Evolutionary conservation across 1,140 invertebrate genomes (phyloP).

Genomic region (Pinna nobilis): DNA sequence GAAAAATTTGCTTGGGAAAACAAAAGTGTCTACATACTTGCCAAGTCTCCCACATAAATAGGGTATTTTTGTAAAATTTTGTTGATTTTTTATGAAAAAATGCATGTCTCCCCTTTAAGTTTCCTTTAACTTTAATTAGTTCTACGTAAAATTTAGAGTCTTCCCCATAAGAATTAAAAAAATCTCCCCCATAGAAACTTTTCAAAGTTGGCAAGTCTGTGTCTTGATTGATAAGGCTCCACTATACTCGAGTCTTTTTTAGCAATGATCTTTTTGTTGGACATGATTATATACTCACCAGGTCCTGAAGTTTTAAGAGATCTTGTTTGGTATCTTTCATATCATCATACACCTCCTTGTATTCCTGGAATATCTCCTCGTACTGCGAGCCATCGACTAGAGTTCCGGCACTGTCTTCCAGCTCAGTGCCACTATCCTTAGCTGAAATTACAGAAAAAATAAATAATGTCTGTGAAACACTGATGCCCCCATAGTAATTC

Average conservation of each 20-base stretch:
- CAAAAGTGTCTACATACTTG: too few relatives aligned
- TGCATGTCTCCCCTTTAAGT: too few relatives aligned
- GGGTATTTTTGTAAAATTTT: too few relatives aligned
- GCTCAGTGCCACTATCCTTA: conserved; percentile 47
- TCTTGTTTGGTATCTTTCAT: conserved; percentile 66
- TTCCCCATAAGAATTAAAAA: too few relatives aligned
- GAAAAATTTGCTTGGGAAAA: too few relatives aligned
- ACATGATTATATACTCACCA: conserved; percentile 56
- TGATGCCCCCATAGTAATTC: not conserved
- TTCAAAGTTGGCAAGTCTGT: too few relatives aligned
- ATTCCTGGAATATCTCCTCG: conserved; percentile 47
- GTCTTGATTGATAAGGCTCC: not conserved
- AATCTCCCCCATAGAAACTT: too few relatives aligned
- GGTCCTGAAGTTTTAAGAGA: conserved; percentile 70
- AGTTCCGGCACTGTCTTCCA: conserved; percentile 29
- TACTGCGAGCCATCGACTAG: conserved; percentile 41
- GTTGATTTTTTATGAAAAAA: too few relatives aligned
- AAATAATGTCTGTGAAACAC: too few relatives aligned
- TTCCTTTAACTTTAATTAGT: too few relatives aligned
- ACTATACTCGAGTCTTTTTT: not conserved
- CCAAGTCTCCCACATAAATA: too few relatives aligned
- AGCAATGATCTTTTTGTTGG: not conserved
- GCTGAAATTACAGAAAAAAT: conserved; percentile 18
- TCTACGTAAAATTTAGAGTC: too few relatives aligned
- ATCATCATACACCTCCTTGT: conserved; percentile 39